Evolutionary conservation across 2,113 vertebrate species (phyloP), one percentile per base, ranked within the genome.

Genomic region (Anarrhichthys ocellatus): DNA sequence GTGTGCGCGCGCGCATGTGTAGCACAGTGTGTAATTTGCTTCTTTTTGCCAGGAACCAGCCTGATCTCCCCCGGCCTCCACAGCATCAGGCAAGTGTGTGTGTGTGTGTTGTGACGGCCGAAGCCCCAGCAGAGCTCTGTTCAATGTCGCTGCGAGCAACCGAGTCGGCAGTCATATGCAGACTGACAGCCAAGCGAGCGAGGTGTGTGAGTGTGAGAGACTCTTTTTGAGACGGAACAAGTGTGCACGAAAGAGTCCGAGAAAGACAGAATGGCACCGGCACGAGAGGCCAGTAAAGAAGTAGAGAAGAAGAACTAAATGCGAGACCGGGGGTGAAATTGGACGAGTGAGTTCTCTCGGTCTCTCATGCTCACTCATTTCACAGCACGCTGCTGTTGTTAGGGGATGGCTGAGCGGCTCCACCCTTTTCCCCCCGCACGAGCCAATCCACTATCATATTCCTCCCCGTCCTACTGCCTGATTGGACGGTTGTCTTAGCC

Each of bases 341-440:
- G 78, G 74, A 77, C 29, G 80, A 76, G 78, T 64, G 73, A 52
- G 80, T 84, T 80, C 69, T 75, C 78, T 78, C 48, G 11, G 75
- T 80, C 80, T 89, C 79, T 85, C 78, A 3, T 36, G 76, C 87
- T 88, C 76, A 34, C 89, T 90, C 84, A 68, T 86, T 83, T 91
- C 88, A 88, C 91, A 92, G 92, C 88, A 89, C 66, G 89, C 91
- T 83, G 91, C 91, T 95, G 93, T 93, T 94, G 92, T 94, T 90
- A 84, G 93, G 94, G 89, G 90, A 83, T 59, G 86, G 82, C 78
- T 84, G 76, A 85, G 78, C 67, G 61, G 76, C 93, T 92, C 88
- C 85, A 56, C 83, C 86, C 87, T 78, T 76, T 73, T 42, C 61
- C 84, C 66, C 69, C 84, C 52, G 2, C n/a, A 80, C 20, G 42